phyloP scores from a whole-genome alignment of 1,140 invertebrate species.

The Micrasema longulum region DNA sequence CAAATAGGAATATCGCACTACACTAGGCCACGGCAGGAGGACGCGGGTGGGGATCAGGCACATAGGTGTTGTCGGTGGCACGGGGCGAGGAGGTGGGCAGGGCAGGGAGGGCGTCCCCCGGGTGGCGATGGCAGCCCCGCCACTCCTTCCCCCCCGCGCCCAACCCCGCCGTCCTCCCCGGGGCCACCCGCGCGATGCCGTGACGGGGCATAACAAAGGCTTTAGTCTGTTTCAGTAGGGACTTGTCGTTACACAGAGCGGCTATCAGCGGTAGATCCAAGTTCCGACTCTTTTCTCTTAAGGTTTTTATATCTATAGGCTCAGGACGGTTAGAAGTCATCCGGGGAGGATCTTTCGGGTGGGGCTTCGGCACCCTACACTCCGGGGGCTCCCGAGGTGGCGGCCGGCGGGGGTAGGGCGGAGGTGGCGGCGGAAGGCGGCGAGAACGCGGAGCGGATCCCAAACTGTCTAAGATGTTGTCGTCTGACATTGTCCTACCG shows the following conservation, averaged over 20 bases:
- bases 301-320: conserved; percentile 81
- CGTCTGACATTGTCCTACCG: conserved; percentile 78
- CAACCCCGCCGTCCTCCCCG: not conserved
- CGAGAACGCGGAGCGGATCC: conserved; percentile 65
- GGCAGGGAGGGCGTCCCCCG: conserved; percentile 50
- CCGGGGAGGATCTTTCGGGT: conserved; percentile 71
- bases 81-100: conserved; percentile 44
- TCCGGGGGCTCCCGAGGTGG: conserved; percentile 79
- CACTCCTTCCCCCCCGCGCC: conserved; percentile 33
- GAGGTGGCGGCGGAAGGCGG: conserved; percentile 79
- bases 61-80: conserved; percentile 51
- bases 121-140: conserved; percentile 48
- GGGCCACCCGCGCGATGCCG: conserved; percentile 35
- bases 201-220: conserved; percentile 80
- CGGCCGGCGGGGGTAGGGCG: conserved; percentile 71
- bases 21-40: conserved; percentile 48
- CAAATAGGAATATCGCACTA: conserved; percentile 15
- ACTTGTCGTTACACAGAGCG: conserved; percentile 89
- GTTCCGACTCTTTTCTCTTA: conserved; percentile 88
- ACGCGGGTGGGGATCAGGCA: conserved; percentile 49
- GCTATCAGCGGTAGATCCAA: conserved; percentile 89
- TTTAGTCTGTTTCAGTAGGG: conserved; percentile 86
- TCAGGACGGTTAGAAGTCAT: conserved; percentile 55
- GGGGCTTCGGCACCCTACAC: conserved; percentile 80
- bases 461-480: conserved; percentile 75